A percentile compares a stretch with the other conserved stretches of the same genome.
Conservation (phyloP, 1,140 invertebrate genomes). For the Harpegnathos saltator region DNA sequence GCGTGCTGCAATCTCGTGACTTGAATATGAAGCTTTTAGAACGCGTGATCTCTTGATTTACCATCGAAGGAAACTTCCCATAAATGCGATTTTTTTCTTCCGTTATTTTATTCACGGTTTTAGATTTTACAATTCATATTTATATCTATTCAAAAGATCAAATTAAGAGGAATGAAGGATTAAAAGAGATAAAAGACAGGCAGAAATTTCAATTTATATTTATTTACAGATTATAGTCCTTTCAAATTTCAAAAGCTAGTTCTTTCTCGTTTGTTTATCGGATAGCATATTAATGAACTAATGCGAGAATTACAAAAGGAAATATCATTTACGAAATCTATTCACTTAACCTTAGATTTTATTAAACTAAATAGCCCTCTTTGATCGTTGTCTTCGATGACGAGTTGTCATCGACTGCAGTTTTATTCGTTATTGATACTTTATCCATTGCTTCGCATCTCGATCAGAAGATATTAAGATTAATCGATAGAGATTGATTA, state of each 20-base stretch:
- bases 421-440: neutral
- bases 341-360: neutral
- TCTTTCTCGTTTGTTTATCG: neutral
- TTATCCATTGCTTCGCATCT: neutral
- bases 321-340: neutral
- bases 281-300: neutral
- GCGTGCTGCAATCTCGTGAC: constrained; percentile 65
- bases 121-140: neutral
- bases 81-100: constrained; percentile 23
- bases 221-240: constrained; percentile 30
- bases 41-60: constrained; percentile 13
- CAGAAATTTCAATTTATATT: constrained; percentile 14
- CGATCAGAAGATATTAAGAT: constrained; percentile 16
- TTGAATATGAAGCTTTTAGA: constrained; percentile 27
- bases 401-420: neutral
- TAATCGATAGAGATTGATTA: neutral
- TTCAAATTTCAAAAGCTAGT: constrained; percentile 21
- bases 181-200: neutral
- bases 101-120: neutral
- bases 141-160: neutral
- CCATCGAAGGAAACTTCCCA: constrained; percentile 30
- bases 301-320: neutral
- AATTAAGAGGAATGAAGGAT: neutral
- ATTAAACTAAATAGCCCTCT: neutral
- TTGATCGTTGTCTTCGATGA: neutral